Percentiles rank a stretch among this genome's conserved stretches.
These are phyloP conservation scores for Uropetala carovei DNA, from an alignment of 2,888 invertebrate genomes.

Conservation along the genomic window DNA sequence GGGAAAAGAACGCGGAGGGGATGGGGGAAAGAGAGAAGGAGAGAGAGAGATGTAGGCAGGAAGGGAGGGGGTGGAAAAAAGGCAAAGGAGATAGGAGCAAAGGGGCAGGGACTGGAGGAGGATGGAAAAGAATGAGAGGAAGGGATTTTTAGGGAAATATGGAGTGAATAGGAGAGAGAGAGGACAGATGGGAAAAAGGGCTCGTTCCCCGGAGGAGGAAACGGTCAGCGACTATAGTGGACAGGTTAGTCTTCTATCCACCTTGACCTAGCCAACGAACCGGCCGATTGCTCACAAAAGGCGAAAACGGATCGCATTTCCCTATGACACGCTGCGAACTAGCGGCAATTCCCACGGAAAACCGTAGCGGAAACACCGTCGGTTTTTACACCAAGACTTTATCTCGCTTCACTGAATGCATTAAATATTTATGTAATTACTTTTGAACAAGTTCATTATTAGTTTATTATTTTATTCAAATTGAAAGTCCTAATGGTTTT, in stretches of 20 bases:
- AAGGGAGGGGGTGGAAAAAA: not conserved
- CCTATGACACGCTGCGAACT: not conserved
- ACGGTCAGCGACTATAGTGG: slow-evolving; percentile 14
- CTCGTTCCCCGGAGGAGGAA: not conserved
- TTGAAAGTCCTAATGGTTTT: no score
- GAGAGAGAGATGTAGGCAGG: not conserved
- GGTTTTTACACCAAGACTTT: no score
- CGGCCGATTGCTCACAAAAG: not conserved
- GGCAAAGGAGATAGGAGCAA: not conserved
- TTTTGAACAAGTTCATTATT: no score
- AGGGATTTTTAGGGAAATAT: not conserved
- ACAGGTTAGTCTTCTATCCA: slow-evolving; percentile 49
- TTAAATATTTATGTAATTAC: no score
- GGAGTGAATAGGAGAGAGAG: not conserved
- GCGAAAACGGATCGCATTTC: not conserved
- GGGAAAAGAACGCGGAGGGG: not conserved
- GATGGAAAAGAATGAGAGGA: not conserved
- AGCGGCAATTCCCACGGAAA: not conserved
- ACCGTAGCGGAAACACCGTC: no score
- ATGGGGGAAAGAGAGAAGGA: not conserved
- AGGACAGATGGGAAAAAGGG: not conserved
- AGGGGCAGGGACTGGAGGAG: not conserved
- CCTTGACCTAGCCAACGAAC: slow-evolving; percentile 3
- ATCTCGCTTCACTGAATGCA: no score
- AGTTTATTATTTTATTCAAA: no score